A percentile compares a stretch with the other conserved stretches of the same genome.
Evolutionary conservation across 2,797 vertebrate species (phyloP).

Genomic region (Petrocephalus sullivani): DNA sequence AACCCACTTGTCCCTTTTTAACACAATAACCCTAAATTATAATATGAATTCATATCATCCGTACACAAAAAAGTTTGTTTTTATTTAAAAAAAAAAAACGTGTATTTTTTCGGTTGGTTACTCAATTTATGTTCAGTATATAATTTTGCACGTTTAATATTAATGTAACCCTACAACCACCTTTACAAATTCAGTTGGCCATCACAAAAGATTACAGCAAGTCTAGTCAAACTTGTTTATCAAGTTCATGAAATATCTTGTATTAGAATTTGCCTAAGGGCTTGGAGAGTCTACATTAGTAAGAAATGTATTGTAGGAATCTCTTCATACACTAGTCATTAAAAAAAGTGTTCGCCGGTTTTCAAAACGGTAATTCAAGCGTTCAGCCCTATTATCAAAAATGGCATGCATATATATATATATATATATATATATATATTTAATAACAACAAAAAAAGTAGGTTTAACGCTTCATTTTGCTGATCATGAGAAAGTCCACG

Average conservation of each 20-base stretch:
- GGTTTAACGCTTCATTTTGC: neutral
- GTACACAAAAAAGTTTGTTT: neutral
- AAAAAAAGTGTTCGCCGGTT: neutral
- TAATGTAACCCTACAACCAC: neutral
- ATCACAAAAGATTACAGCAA: constrained; percentile 16
- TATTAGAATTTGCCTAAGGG: neutral
- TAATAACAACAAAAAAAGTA: neutral
- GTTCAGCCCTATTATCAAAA: neutral
- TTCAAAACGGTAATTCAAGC: neutral
- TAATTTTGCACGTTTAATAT: neutral
- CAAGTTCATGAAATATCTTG: constrained; percentile 21
- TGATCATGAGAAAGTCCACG: neutral
- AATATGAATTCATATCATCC: neutral
- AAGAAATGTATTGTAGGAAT: neutral
- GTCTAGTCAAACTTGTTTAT: constrained; percentile 17
- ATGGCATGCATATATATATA: neutral
- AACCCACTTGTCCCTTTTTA: neutral
- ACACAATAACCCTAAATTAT: neutral
- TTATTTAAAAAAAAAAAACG: neutral
- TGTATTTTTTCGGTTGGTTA: neutral
- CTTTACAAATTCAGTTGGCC: neutral
- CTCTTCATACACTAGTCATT: neutral
- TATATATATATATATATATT: neutral
- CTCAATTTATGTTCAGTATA: neutral
- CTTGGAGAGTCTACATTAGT: neutral